Evolutionary conservation across 1,140 invertebrate genomes (phyloP), one percentile per base, ranked within the genome.

Genomic region (Lerema accius): DNA sequence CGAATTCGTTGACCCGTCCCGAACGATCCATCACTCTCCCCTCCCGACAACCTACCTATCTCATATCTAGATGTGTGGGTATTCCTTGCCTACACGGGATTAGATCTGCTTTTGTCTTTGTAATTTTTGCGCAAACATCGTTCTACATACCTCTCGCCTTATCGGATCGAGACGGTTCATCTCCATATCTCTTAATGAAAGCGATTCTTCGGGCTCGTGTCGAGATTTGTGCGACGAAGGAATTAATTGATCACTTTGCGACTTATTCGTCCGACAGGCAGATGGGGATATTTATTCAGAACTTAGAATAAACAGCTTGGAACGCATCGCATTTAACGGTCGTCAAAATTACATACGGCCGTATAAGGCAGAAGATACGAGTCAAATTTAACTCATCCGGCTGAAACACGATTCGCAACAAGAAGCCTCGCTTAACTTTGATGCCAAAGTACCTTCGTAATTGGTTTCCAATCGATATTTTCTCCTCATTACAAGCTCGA

Each of bases 1-100:
- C 92, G 93, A 93, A 94, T 93, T 93, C 93, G 93, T 94, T 93
- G 93, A 94, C 93, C 93, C 93, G 93, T 93, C 92, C 93, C 92
- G 91, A 90, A 92, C 93, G 91, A 94, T 94, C 93, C 93, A 94
- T 94, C 93, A 94, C 92, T 88, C 73, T 79, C 83, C 80, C 73
- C 78, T 73, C 74, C 62, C 78, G 80, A 80, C 82, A 80, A 82
- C 79, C 75, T 69, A 73, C 79, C 78, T 73, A 77, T 70, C 69
- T 73, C 72, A 17, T 75, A 83, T 83, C 80, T 80, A 73, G 83
- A 86, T 81, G 75, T 86, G 78, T 80, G 82, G 73, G 76, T 78
- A 73, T 80, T 76, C 81, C 71, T 69, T 69, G 71, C 72, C 78
- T 82, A 77, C 72, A 72, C 67, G 69, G 82, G 78, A 86, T 84